Evolutionary conservation across 1,140 invertebrate species (phyloP), one percentile per base, ranked within the genome.

Genomic region (Physella acuta): DNA sequence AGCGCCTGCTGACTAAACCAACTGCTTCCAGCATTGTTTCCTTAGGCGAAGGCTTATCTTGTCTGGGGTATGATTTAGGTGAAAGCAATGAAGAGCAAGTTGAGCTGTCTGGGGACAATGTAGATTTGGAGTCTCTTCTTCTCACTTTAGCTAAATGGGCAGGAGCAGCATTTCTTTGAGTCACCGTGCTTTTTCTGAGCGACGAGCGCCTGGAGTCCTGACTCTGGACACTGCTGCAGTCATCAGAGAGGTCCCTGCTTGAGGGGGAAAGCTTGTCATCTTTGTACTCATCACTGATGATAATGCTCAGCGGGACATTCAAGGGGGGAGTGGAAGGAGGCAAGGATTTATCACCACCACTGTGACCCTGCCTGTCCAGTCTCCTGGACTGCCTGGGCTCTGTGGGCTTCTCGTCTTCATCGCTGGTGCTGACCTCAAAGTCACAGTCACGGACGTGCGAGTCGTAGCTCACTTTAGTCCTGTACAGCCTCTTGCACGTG

Each of bases 401-500:
- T 67, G 1, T 58, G 33, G 26, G 66, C n/a, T 75, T 74, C 16
- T 80, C 76, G 1, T 82, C 81, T 24, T 81, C 79, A 59, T 80
- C 79, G 67, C 83, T 86, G 61, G 84, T 85, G 71, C 86, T 87
- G 17, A 87, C 78, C 44, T 85, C 82, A 76, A 86, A 85, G 64
- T 85, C 81, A 82, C 94, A 97, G 26, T 88, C 89, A 16, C 88
- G 85, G 53, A 94, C 84, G 83, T 97, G 94, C 34, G 92, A 88
- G 75, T 93, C 90, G 78, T 92, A 95, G 74, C 93, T 94, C 59
- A 92, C 90, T 73, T 90, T 90, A 16, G 93, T 96, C 78, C 94
- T 88, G 81, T 97, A 97, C 2, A 93, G 92, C 76, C 93, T 91
- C 76, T 93, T 92, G 81, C 94, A 97, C 63, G 91, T 88, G 72